These are phyloP conservation scores for Meloidogyne exigua DNA, from an alignment of 1,140 invertebrate genomes.

Conservation along the genomic window DNA sequence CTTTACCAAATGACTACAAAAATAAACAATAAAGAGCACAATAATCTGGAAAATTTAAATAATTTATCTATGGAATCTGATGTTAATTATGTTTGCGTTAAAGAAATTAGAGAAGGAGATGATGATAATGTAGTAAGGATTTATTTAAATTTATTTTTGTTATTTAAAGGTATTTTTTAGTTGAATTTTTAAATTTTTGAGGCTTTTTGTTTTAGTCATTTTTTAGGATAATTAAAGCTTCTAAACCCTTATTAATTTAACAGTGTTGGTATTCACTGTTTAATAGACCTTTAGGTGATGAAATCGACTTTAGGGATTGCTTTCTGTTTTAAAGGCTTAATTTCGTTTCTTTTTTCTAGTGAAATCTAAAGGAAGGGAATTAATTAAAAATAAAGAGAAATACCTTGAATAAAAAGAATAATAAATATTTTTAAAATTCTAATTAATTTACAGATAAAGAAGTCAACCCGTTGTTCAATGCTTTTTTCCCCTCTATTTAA, in stretches of 20 bases:
- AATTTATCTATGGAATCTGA: neutral
- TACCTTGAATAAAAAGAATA: too few relatives aligned
- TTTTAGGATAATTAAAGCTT: too few relatives aligned
- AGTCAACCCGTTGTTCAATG: neutral
- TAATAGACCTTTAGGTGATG: too few relatives aligned
- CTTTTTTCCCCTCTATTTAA: slow-evolving; percentile 2
- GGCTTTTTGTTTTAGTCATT: too few relatives aligned
- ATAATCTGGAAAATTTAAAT: slow-evolving; percentile 2
- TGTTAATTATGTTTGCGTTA: neutral
- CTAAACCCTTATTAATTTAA: too few relatives aligned
- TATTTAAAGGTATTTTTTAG: too few relatives aligned
- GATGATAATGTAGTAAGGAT: neutral
- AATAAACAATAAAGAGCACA: neutral
- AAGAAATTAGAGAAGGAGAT: neutral
- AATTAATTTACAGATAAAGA: neutral
- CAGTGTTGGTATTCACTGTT: too few relatives aligned
- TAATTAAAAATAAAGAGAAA: neutral
- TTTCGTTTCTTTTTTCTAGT: too few relatives aligned
- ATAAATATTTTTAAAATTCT: neutral
- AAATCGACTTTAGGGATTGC: too few relatives aligned
- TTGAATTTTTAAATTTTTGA: too few relatives aligned
- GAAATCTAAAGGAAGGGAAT: neutral
- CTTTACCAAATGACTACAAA: slow-evolving; percentile 44
- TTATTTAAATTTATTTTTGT: too few relatives aligned
- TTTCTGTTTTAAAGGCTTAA: too few relatives aligned